phyloP scores from a whole-genome alignment of 1,140 invertebrate species.

The Teleogryllus occipitalis region DNA sequence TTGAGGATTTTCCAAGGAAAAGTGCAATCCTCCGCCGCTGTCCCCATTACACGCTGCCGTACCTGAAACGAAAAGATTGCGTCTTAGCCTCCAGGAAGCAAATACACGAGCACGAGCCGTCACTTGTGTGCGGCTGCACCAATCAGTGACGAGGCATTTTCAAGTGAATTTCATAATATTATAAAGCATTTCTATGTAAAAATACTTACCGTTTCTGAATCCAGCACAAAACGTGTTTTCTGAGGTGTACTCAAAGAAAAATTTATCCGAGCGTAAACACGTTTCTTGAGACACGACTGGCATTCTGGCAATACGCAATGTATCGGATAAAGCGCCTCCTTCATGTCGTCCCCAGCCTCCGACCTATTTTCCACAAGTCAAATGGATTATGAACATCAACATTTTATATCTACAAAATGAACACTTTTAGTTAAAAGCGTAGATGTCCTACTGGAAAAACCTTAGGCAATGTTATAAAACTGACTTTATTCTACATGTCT shows the following conservation, averaged over 20 bases:
- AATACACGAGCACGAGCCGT: too few relatives aligned
- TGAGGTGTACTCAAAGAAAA: not conserved
- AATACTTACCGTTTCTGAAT: not conserved
- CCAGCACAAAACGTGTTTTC: not conserved
- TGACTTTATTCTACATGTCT: too few relatives aligned
- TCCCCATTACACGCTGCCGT: constrained; percentile 47
- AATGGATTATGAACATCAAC: too few relatives aligned
- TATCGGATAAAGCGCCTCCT: not conserved
- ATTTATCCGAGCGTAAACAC: not conserved
- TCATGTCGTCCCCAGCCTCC: not conserved
- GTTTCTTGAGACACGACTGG: not conserved
- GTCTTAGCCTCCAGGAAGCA: too few relatives aligned
- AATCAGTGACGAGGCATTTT: too few relatives aligned
- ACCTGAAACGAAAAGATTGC: constrained; percentile 14
- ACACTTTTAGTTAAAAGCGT: too few relatives aligned
- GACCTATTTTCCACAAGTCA: not conserved
- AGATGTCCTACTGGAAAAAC: too few relatives aligned
- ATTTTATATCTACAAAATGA: too few relatives aligned
- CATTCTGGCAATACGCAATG: not conserved
- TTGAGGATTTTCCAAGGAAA: constrained; percentile 28
- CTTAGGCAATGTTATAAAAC: too few relatives aligned
- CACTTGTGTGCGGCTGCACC: too few relatives aligned
- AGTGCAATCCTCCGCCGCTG: constrained; percentile 46
- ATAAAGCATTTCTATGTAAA: too few relatives aligned
- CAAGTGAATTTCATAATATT: too few relatives aligned